Evolutionary conservation across 2,797 vertebrate genomes (phyloP).

Genomic region (Pogonophryne albipinna): DNA sequence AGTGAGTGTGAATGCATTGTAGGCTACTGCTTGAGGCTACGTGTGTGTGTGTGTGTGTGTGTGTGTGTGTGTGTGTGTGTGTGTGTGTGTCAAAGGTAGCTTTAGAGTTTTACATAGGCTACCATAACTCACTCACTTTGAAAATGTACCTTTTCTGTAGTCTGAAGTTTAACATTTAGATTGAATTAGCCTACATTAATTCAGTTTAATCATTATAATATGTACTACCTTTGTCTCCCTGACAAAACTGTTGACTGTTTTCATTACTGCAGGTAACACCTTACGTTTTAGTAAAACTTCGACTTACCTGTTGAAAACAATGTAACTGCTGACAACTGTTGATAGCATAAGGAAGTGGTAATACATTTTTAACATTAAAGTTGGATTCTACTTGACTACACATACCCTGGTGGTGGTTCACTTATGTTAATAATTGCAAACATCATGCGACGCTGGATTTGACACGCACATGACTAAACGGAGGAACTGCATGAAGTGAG

Average conservation of each 20-base stretch:
- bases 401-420: background rate
- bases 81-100: background rate
- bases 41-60: constrained; percentile 13
- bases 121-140: background rate
- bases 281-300: background rate
- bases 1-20: constrained; percentile 31
- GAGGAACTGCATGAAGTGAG: constrained; percentile 40
- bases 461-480: constrained; percentile 30
- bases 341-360: too few relatives aligned
- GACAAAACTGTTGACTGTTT: background rate
- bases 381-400: background rate
- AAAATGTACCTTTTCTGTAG: background rate
- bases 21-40: constrained; percentile 27
- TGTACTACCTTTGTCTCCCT: background rate
- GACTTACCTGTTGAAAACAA: constrained; percentile 32
- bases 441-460: background rate
- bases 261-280: background rate
- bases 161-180: background rate
- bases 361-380: background rate
- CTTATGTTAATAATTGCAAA: background rate
- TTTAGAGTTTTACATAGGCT: background rate
- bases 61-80: too few relatives aligned
- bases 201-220: background rate
- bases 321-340: background rate
- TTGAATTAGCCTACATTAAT: background rate